Base-by-base conservation (phyloP, 2,113 vertebrate genomes). In the Piaya cayana region DNA sequence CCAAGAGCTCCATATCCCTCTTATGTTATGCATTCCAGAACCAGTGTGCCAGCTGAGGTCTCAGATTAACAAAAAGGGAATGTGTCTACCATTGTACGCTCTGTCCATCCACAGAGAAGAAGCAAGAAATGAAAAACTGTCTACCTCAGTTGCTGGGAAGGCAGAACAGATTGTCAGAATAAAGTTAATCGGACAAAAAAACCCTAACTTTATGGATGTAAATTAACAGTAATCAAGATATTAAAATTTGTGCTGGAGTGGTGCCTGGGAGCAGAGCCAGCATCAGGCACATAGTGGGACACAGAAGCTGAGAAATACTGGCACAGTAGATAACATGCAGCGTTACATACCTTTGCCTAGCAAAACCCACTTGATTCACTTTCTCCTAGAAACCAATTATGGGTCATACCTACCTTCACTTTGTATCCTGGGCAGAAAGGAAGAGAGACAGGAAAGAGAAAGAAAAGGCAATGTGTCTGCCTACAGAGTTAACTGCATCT, bases 401-500 rank as follows among this genome's bases (percentile, higher is more conserved):
- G 36, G 34, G 15, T n/a, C 34, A 21, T 34, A 43, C 32, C 19
- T 20, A 23, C 4, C 5, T 47, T 42, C n/a, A 29, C 50, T 8
- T 19, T 72, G 39, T 49, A 60, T 76, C n/a, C 23, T 26, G 23
- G 39, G 25, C 30, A 50, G 32, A 75, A 56, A 70, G 8, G 32
- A 30, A 45, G 45, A 34, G 12, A 42, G 13, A 45, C 39, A 17
- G 4, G 5, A 6, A 34, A 74, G 7, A 23, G 64, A 43, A 52
- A 63, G 58, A 55, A n/a, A 42, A 34, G 8, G 10, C 23, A 52
- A 15, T 18, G 12, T 15, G 68, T 52, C 21, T 82, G 26, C 49
- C 36, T 60, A 2, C 42, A 50, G 47, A 55, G 8, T 47, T 7
- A 42, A n/a, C 36, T 2, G 0, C 2, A 1, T 26, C 37, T 22